Evolutionary conservation across 2,888 invertebrate species (phyloP).

Genomic region (Ornithoptera priamus): DNA sequence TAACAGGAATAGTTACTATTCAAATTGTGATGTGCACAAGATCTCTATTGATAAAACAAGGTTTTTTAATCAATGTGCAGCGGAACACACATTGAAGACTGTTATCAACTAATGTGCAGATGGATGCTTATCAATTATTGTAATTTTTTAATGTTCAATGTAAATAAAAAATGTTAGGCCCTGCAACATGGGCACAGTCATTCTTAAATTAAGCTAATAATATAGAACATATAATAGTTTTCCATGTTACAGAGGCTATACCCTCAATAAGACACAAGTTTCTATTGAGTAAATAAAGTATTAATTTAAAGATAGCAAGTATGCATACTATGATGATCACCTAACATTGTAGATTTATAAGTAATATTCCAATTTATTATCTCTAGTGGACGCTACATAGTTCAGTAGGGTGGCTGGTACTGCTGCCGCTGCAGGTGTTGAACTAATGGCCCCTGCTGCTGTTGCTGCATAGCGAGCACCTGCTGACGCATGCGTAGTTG

Average conservation of each 20-base stretch:
- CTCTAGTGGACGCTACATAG: not conserved
- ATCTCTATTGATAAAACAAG: too few relatives aligned
- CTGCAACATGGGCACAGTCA: not conserved
- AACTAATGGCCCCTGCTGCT: constrained; percentile 79
- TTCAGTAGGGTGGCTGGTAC: constrained; percentile 69
- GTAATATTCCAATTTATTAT: not conserved
- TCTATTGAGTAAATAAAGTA: too few relatives aligned
- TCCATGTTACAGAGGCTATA: too few relatives aligned
- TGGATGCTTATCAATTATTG: not conserved
- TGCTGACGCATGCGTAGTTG: constrained; percentile 84
- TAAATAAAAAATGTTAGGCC: not conserved
- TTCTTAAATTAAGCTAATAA: not conserved
- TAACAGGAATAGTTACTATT: too few relatives aligned
- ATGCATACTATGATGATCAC: too few relatives aligned
- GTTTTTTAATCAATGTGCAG: too few relatives aligned
- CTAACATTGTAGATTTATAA: not conserved
- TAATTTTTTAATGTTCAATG: not conserved
- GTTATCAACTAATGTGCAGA: not conserved
- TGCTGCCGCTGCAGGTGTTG: constrained; percentile 72
- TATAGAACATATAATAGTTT: too few relatives aligned
- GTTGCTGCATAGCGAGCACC: constrained; percentile 83
- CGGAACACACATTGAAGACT: too few relatives aligned
- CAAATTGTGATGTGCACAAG: too few relatives aligned
- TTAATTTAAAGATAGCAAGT: too few relatives aligned
- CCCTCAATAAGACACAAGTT: too few relatives aligned